A percentile compares a stretch with the other conserved stretches of the same genome.
Conservation (phyloP, 2,113 vertebrate species). For the Pachyramphus minor region DNA sequence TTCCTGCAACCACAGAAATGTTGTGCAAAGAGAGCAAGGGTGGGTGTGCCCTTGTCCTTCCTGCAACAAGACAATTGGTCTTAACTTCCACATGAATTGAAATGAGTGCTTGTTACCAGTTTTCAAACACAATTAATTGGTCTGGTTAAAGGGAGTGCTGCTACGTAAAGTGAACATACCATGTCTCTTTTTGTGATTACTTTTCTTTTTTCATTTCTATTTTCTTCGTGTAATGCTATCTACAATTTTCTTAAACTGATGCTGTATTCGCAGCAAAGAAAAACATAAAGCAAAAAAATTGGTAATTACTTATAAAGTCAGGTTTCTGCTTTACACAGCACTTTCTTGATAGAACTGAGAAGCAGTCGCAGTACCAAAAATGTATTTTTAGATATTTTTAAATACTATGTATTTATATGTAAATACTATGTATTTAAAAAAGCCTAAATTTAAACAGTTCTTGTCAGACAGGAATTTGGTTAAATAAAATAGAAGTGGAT, state of each 20-base stretch:
- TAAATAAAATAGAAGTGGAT: not conserved
- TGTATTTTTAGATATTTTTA: not conserved
- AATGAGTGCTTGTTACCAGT: not conserved
- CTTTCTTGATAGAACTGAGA: not conserved
- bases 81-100: not conserved
- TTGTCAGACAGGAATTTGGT: not conserved
- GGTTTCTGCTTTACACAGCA: not conserved
- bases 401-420: not conserved
- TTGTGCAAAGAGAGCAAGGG: not conserved
- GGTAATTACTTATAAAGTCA: not conserved
- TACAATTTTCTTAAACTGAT: not conserved
- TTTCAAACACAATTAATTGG: not conserved
- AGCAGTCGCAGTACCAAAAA: not conserved
- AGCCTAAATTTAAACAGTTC: not conserved
- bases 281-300: not conserved
- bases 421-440: not conserved
- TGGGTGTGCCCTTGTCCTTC: not conserved
- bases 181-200: not conserved
- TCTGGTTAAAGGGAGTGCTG: not conserved
- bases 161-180: not conserved
- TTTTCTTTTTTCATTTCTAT: not conserved
- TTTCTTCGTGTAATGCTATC: not conserved
- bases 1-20: not conserved
- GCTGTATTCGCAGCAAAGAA: not conserved
- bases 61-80: not conserved